Evolutionary conservation across 2,888 invertebrate genomes (phyloP).

Genomic region (Agrochola lychnidis): DNA sequence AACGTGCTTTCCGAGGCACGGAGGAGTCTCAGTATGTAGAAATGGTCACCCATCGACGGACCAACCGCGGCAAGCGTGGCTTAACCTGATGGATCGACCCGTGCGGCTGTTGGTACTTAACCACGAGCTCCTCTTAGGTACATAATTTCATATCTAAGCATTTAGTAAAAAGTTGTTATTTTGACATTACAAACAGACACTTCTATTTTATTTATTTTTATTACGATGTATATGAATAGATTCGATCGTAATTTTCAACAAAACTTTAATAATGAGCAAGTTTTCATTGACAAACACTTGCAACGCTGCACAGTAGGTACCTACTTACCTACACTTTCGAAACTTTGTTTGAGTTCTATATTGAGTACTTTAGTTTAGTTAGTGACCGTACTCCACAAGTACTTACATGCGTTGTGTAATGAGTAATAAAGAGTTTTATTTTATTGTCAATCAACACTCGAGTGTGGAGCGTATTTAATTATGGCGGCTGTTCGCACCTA

Average conservation of each 20-base stretch:
- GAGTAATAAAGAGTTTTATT: constrained; percentile 69
- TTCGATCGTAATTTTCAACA: constrained; percentile 10
- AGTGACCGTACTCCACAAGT: constrained; percentile 24
- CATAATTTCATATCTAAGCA: too few relatives aligned
- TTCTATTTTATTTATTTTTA: too few relatives aligned
- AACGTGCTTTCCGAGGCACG: too few relatives aligned
- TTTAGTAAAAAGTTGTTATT: too few relatives aligned
- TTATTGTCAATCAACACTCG: constrained; percentile 71
- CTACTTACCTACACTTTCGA: constrained; percentile 9
- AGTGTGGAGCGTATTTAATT: constrained; percentile 69
- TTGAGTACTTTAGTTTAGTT: constrained; percentile 7
- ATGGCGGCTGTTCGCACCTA: constrained; percentile 62
- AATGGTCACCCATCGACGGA: too few relatives aligned
- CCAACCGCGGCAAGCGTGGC: too few relatives aligned
- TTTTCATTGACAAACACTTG: constrained; percentile 18
- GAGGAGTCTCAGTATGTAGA: too few relatives aligned
- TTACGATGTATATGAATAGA: too few relatives aligned
- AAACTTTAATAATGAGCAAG: constrained; percentile 19
- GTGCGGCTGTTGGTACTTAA: too few relatives aligned
- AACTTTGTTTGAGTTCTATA: constrained; percentile 17
- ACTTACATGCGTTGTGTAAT: constrained; percentile 65
- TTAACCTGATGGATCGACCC: too few relatives aligned
- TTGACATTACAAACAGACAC: too few relatives aligned
- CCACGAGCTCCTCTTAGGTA: too few relatives aligned
- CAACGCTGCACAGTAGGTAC: not conserved